These are phyloP conservation scores for Eubasilissa regina DNA, from an alignment of 1,140 invertebrate species.

Conservation along the genomic window DNA sequence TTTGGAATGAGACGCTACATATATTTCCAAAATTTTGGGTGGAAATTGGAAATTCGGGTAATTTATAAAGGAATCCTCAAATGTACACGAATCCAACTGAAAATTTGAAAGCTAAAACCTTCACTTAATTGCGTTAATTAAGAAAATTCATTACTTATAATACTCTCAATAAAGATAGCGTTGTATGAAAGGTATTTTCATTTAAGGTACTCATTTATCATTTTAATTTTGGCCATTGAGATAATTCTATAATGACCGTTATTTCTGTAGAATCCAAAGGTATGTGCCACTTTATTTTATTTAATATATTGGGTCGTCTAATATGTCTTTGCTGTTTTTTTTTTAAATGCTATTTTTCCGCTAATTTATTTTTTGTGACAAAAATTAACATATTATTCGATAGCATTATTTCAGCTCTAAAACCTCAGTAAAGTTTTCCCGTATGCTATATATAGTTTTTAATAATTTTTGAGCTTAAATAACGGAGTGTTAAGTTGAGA, in stretches of 20 bases:
- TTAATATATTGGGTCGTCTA: not conserved
- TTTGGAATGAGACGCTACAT: too few relatives aligned
- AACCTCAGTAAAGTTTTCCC: too few relatives aligned
- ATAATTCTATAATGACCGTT: conserved; percentile 12
- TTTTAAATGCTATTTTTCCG: too few relatives aligned
- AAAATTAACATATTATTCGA: not conserved
- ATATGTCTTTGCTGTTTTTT: not conserved
- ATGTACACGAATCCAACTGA: not conserved
- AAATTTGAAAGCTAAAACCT: not conserved
- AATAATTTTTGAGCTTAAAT: too few relatives aligned
- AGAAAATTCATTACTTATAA: conserved; percentile 17
- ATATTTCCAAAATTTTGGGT: too few relatives aligned
- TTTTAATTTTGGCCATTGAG: conserved; percentile 7
- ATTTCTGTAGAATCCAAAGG: not conserved
- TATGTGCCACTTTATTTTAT: not conserved
- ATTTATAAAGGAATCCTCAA: not conserved
- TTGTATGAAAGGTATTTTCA: conserved; percentile 20
- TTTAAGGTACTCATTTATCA: conserved; percentile 13
- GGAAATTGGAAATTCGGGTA: too few relatives aligned
- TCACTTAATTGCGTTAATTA: conserved; percentile 3
- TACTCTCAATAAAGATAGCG: not conserved
- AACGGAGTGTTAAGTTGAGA: too few relatives aligned
- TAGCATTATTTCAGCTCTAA: too few relatives aligned
- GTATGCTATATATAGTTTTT: too few relatives aligned
- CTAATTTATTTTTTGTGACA: not conserved